Evolutionary conservation across 2,113 vertebrate genomes (phyloP), one percentile per base, ranked within the genome.

Genomic region (Etheostoma spectabile): DNA sequence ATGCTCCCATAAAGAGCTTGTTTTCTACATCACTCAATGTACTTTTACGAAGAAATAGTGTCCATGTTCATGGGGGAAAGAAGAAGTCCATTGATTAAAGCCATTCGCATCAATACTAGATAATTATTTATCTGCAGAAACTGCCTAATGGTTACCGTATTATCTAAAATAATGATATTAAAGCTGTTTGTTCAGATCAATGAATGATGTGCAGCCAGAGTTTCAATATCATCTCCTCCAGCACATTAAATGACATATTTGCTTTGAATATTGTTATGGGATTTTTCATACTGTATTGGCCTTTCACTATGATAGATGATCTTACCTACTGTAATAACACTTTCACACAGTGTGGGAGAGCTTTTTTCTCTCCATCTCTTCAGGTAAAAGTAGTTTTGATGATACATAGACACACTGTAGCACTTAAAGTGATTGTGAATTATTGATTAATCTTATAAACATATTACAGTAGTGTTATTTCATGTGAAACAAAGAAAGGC

Each of bases 301-400:
- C 88, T 92, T 92, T 93, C 65, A 79, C 46, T 60, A 33, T 90
- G 89, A 93, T 88, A 79, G 84, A 93, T 91, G 86, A 59, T 80
- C 49, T 85, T 68, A 70, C 74, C 79, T 64, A 35, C 72, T 10
- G 75, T 77, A 75, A 87, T 79, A 79, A 86, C 63, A 77, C 73
- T 77, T 84, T 72, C 35, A 35, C 22, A 63, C 68, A 42, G 55
- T 59, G 42, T 42, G 69, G 60, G 78, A 79, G 74, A 66, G 35
- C 18, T 51, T 57, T 63, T 71, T 38, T 69, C 10, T 48, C 33
- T 12, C n/a, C 12, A 4, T n/a, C 33, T 52, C 45, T 66, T 48
- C 55, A 61, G 51, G 57, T 60, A 76, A 79, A 88, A 79, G n/a
- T 46, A 53, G 19, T 30, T 83, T 75, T 80, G 49, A 89, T 35